Evolutionary conservation across 2,888 invertebrate genomes (phyloP).

Genomic region (Proisotoma minuta): DNA sequence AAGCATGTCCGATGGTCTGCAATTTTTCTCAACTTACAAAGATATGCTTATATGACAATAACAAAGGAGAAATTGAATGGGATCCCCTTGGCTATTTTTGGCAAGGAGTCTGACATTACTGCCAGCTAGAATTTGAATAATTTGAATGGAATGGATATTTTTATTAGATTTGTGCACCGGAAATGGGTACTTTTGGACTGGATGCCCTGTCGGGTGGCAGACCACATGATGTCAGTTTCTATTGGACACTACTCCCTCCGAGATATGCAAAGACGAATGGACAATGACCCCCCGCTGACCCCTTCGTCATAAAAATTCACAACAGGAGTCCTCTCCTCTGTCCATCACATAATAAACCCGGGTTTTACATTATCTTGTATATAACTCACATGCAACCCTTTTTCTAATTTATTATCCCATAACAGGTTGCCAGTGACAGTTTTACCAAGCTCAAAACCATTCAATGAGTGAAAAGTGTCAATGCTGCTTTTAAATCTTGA

Average conservation of each 20-base stretch:
- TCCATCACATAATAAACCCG: conserved; percentile 2
- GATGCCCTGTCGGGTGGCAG: conserved; percentile 1
- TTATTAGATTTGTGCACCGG: conserved; percentile 12
- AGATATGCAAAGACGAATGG: conserved; percentile 12
- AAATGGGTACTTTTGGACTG: conserved; percentile 15
- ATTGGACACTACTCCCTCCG: not conserved
- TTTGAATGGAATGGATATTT: conserved; percentile 9
- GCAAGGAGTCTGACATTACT: not conserved
- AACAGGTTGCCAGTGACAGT: conserved; percentile 2
- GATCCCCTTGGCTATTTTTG: conserved; percentile 4
- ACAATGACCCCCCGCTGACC: conserved; percentile 39
- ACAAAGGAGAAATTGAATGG: not conserved
- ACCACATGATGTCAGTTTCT: conserved; percentile 9
- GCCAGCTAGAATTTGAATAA: conserved; percentile 3
- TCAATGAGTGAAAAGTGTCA: too few relatives aligned
- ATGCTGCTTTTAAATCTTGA: too few relatives aligned
- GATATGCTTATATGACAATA: too few relatives aligned
- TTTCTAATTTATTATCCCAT: not conserved
- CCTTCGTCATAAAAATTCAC: conserved; percentile 48
- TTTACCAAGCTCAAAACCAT: not conserved
- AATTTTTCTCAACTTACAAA: too few relatives aligned
- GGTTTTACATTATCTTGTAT: not conserved
- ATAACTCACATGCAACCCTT: not conserved
- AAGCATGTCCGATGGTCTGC: too few relatives aligned
- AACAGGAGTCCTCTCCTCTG: conserved; percentile 40